phyloP scores from a whole-genome alignment of 1,140 invertebrate species.

The Linepithema humile region DNA sequence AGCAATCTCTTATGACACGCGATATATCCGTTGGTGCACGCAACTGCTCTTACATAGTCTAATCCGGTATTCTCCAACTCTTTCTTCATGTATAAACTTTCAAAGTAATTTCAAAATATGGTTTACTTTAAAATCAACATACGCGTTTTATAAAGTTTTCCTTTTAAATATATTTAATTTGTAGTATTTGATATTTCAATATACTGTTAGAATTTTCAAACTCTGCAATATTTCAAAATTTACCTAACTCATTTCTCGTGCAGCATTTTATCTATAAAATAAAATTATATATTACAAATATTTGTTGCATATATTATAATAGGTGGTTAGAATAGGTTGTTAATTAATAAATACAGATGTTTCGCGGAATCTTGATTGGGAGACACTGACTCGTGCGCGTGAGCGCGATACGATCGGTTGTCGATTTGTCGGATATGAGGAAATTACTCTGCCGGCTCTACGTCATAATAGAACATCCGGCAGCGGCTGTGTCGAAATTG shows the following conservation, averaged over 20 bases:
- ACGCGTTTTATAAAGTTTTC: no score
- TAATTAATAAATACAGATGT: no score
- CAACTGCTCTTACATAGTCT: neutral
- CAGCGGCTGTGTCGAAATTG: slow-evolving; percentile 63
- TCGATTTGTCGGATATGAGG: slow-evolving; percentile 66
- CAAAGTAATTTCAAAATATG: neutral
- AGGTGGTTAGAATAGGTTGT: no score
- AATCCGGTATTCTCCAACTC: neutral
- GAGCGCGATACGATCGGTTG: slow-evolving; percentile 37
- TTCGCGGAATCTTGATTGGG: neutral
- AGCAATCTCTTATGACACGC: slow-evolving; percentile 20
- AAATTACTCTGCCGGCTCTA: slow-evolving; percentile 36
- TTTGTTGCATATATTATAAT: no score
- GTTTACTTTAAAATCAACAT: no score
- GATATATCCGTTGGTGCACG: slow-evolving; percentile 3
- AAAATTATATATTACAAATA: no score
- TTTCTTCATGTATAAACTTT: neutral
- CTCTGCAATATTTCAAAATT: no score
- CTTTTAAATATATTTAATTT: no score
- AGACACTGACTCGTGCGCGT: slow-evolving; percentile 10
- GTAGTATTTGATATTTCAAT: no score
- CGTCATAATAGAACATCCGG: slow-evolving; percentile 63
- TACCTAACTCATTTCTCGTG: no score
- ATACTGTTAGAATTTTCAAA: no score
- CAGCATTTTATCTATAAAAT: no score